These are phyloP conservation scores for Isaurus tuberculatus DNA, from an alignment of 92 coral and sea anemone species.

Conservation along the genomic window DNA sequence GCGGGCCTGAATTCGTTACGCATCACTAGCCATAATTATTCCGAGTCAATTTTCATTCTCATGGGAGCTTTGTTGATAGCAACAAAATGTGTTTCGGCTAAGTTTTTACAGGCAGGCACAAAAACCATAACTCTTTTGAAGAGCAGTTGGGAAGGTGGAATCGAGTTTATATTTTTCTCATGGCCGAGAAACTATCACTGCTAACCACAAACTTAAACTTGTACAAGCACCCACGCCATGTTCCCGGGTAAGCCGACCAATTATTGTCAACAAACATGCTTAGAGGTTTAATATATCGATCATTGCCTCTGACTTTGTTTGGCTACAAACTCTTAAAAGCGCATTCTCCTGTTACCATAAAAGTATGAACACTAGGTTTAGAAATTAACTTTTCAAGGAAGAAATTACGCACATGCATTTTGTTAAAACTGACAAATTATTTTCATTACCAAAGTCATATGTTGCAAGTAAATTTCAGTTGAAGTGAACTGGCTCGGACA, in stretches of 20 bases:
- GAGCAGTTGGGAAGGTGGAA: not conserved
- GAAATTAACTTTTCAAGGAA: not conserved
- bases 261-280: not conserved
- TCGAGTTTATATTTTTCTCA: not conserved
- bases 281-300: not conserved
- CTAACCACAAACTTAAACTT: constrained; percentile 87
- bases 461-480: too few species aligned
- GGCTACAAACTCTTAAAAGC: not conserved
- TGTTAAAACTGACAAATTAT: too few species aligned
- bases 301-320: not conserved
- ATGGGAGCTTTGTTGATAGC: constrained; percentile 43
- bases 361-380: not conserved
- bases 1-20: constrained; percentile 5
- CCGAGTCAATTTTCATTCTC: not conserved
- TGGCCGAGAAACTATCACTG: constrained; percentile 80
- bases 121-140: not conserved
- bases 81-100: constrained; percentile 1
- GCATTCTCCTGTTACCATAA: too few species aligned
- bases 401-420: not conserved
- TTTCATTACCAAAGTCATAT: too few species aligned
- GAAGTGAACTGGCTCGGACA: too few species aligned
- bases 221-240: constrained; percentile 88
- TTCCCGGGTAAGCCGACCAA: constrained; percentile 86
- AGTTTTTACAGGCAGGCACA: not conserved
- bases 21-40: constrained; percentile 14